phyloP scores from a whole-genome alignment of 2,113 vertebrate species.

The Delphinapterus leucas region DNA sequence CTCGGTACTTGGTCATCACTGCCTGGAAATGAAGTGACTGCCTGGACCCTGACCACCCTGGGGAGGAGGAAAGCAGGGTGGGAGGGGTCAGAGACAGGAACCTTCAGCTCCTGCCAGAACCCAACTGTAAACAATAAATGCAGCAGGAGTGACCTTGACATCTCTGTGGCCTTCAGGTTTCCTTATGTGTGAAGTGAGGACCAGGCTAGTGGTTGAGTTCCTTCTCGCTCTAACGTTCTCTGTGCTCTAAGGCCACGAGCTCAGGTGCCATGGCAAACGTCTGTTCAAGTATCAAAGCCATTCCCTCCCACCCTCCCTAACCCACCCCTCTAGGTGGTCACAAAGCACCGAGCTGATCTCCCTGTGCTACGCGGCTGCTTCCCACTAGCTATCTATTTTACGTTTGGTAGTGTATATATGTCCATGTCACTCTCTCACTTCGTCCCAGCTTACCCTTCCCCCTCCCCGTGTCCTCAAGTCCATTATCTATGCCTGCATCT shows the following conservation, averaged over 20 bases:
- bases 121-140: background rate
- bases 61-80: background rate
- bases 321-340: no score
- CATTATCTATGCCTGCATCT: no score
- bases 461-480: no score
- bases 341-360: no score
- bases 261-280: background rate
- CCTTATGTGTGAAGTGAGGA: background rate
- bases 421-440: no score
- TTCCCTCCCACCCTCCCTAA: no score
- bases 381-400: no score
- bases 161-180: background rate
- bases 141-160: background rate
- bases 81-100: background rate
- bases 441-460: no score
- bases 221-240: accelerated
- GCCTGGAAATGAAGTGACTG: background rate
- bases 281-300: background rate
- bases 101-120: background rate
- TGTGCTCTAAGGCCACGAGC: background rate
- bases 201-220: background rate
- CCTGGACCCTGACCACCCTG: background rate
- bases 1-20: background rate
- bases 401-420: accelerated
- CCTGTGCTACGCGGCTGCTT: no score